Evolutionary conservation across 2,888 invertebrate species (phyloP).

Genomic region (Pemphredon lugubris): DNA sequence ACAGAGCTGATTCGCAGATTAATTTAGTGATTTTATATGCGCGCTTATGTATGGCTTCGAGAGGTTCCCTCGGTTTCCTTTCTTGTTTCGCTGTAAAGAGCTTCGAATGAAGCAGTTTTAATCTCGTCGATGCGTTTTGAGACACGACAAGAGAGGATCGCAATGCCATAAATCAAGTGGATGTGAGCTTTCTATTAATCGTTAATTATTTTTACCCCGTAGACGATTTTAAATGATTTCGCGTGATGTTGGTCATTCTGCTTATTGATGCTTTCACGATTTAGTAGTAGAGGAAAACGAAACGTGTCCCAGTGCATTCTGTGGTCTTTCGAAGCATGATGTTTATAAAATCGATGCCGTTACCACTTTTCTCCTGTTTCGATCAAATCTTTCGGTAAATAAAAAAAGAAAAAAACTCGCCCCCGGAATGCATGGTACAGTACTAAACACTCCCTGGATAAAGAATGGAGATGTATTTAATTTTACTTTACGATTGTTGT

Average conservation of each 20-base stretch:
- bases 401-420: conserved; percentile 30
- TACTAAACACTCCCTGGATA: conserved; percentile 62
- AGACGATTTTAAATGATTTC: conserved; percentile 30
- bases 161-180: conserved; percentile 39
- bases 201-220: no score
- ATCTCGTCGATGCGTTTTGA: conserved; percentile 44
- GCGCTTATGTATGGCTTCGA: conserved; percentile 62
- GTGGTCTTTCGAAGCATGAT: conserved; percentile 35
- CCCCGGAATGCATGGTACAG: conserved; percentile 58
- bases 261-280: conserved; percentile 53
- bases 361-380: conserved; percentile 26
- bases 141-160: conserved; percentile 21
- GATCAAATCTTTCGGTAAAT: conserved; percentile 16
- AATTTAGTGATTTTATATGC: conserved; percentile 44
- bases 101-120: conserved; percentile 21
- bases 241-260: conserved; percentile 41
- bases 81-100: conserved; percentile 23
- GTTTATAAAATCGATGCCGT: no score
- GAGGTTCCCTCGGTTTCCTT: conserved; percentile 34
- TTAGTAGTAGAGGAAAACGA: conserved; percentile 60
- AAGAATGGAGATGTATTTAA: conserved; percentile 34
- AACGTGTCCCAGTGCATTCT: conserved; percentile 46
- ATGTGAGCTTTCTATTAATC: conserved; percentile 44
- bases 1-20: no score
- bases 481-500: conserved; percentile 33